Base-by-base conservation (phyloP, 2,113 vertebrate genomes). In the Beaufortia kweichowensis region DNA sequence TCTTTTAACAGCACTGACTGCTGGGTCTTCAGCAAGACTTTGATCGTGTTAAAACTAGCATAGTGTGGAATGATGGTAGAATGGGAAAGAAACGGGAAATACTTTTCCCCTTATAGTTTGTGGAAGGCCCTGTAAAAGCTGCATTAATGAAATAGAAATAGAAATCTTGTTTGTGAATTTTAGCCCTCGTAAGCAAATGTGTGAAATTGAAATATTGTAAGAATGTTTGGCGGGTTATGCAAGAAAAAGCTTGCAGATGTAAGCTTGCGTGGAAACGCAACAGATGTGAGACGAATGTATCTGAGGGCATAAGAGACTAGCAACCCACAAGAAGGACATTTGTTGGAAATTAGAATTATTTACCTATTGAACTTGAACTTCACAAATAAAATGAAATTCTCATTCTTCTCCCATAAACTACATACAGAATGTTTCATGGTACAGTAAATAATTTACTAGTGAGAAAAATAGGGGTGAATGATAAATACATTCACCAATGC, bases 11-110 rank as follows among this genome's bases (percentile, higher is more conserved):
- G 55, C 69, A 10, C 69, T 71, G 69, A 71, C 53, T 71, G 69
- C 69, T 59, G 53, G 69, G 57, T 71, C 69, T 71, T 71, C 69
- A 71, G 69, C 69, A 59, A 71, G 55, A 19, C 69, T 59, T 71
- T 71, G 69, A 71, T 71, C 69, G 53, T 24, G 53, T 71, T 71
- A 71, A 71, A 59, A 57, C 69, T 70, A 71, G 57, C 66, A 50
- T 71, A 55, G 46, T 57, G 48, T 71, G 69, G 53, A 71, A 59
- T 69, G 76, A 59, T 74, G 41, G n/a, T 24, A 48, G 63, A 72
- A 63, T 26, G 60, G 46, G 35, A 61, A 64, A 67, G 43, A 74
- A 66, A 67, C 28, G 48, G 56, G 73, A 62, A 21, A 24, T 12
- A 75, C 72, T 35, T 39, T 57, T 21, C n/a, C 19, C n/a, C 2